Evolutionary conservation across 1,140 invertebrate genomes (phyloP).

Genomic region (Ceratoteleas bidentatus): DNA sequence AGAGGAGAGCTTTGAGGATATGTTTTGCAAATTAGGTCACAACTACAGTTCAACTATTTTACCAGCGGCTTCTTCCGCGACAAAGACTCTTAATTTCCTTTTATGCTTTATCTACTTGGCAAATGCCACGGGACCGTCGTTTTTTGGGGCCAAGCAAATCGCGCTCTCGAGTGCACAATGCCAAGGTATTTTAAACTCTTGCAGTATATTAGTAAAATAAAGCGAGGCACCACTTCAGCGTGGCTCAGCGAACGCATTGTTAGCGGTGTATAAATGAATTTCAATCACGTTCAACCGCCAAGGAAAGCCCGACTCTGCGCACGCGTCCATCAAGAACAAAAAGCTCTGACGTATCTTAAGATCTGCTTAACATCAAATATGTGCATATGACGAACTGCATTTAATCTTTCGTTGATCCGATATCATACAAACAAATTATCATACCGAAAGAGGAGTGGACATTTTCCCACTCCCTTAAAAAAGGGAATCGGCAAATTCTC

Average conservation of each 20-base stretch:
- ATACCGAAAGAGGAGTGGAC: too few species aligned
- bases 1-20: conserved; percentile 18
- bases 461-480: too few species aligned
- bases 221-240: conserved; percentile 5
- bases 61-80: conserved; percentile 30
- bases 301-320: conserved; percentile 3
- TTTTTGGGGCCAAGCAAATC: conserved; percentile 55
- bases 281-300: conserved; percentile 27
- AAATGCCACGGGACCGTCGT: conserved; percentile 31
- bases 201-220: conserved; percentile 48
- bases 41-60: conserved; percentile 46
- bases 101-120: conserved; percentile 58
- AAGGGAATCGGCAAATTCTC: too few species aligned
- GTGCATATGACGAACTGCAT: too few species aligned
- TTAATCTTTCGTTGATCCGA: too few species aligned
- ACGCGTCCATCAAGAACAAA: conserved; percentile 1
- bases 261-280: conserved; percentile 30
- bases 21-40: conserved; percentile 55
- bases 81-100: conserved; percentile 63
- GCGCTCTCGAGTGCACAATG: conserved; percentile 38
- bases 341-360: background rate
- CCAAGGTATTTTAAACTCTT: conserved; percentile 55
- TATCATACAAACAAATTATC: too few species aligned
- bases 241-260: conserved; percentile 18
- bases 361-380: too few species aligned